Evolutionary conservation across 2,888 invertebrate species (phyloP).

Genomic region (Drosophila leonis): DNA sequence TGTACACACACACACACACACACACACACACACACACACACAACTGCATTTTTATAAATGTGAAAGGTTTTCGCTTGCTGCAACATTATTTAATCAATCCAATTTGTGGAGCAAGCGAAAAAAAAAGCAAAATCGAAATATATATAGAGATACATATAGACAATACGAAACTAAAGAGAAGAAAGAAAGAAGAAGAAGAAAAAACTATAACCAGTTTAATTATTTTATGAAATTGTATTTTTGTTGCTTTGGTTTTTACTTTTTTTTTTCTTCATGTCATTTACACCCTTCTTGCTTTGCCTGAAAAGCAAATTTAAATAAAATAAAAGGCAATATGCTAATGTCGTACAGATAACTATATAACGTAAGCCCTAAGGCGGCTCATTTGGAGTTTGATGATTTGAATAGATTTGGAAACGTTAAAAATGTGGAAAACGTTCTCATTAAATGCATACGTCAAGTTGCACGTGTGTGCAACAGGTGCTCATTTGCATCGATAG

Average conservation of each 20-base stretch:
- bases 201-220: constrained; percentile 79
- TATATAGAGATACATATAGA: constrained; percentile 66
- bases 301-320: constrained; percentile 73
- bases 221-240: constrained; percentile 76
- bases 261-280: constrained; percentile 31
- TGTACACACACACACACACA: neutral
- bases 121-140: constrained; percentile 69
- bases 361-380: constrained; percentile 45
- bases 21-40: constrained; percentile 27
- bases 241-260: constrained; percentile 23
- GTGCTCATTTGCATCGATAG: constrained; percentile 63
- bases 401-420: constrained; percentile 52
- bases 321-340: constrained; percentile 67
- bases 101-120: constrained; percentile 79
- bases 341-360: constrained; percentile 36
- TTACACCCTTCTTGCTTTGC: constrained; percentile 50
- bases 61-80: constrained; percentile 81
- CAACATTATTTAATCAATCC: constrained; percentile 82
- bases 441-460: constrained; percentile 40
- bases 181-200: constrained; percentile 33
- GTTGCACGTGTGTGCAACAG: constrained; percentile 62
- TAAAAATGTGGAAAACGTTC: constrained; percentile 57
- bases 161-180: constrained; percentile 44
- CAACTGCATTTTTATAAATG: constrained; percentile 68
- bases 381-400: constrained; percentile 41